Conservation (phyloP, 2,113 vertebrate genomes). For the Scomber scombrus region DNA sequence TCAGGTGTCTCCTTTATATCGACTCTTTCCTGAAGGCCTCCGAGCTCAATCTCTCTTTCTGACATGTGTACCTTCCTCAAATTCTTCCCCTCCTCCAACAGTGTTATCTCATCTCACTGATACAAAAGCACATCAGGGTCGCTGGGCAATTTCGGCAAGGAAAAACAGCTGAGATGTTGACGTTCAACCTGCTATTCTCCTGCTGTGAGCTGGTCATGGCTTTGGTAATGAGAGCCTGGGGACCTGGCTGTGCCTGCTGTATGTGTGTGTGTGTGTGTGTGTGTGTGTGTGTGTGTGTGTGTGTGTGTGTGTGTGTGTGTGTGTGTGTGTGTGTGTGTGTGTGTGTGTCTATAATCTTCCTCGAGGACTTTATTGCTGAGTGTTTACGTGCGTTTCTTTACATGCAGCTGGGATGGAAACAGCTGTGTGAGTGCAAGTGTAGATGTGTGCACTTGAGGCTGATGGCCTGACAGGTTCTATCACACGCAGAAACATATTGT, state of each 20-base stretch:
- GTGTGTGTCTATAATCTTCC: constrained; percentile 32
- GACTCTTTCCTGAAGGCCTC: background rate
- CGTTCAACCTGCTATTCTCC: constrained; percentile 54
- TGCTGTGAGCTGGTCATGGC: constrained; percentile 53
- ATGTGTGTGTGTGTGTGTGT: constrained; percentile 13
- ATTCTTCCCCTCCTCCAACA: background rate
- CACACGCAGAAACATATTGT: constrained; percentile 54
- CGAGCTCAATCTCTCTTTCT: constrained; percentile 5
- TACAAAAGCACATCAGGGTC: constrained; percentile 50
- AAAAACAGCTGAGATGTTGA: constrained; percentile 68
- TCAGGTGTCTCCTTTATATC: background rate
- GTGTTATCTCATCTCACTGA: constrained; percentile 40
- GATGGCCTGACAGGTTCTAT: constrained; percentile 26
- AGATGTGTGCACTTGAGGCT: background rate
- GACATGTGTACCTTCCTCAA: background rate
- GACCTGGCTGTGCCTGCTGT: constrained; percentile 45
- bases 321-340: background rate
- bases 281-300: constrained; percentile 9
- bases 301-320: background rate
- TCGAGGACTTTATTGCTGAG: constrained; percentile 30
- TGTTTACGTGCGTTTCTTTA: constrained; percentile 17
- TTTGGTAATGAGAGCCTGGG: constrained; percentile 74
- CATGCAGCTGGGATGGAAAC: constrained; percentile 11
- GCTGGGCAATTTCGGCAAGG: constrained; percentile 36
- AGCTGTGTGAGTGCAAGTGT: constrained; percentile 8